Base-by-base conservation (phyloP, 2,113 vertebrate genomes). In the Morone chrysops region DNA sequence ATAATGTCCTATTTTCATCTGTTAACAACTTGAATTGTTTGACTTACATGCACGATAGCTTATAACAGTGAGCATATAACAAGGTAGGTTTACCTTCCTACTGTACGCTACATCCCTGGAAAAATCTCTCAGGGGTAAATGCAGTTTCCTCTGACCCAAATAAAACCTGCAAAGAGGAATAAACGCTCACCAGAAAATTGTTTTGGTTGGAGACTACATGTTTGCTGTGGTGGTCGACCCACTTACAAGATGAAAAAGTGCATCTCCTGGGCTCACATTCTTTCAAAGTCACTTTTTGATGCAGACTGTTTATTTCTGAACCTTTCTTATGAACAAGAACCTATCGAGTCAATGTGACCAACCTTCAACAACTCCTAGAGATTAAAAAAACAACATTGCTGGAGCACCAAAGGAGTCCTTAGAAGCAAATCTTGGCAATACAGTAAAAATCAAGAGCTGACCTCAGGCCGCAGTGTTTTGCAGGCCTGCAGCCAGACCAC, bases 401-500 rank as follows among this genome's bases (percentile, higher is more conserved):
- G 20, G 12, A 17, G 9, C 31, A 63, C 65, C 11, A 70, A 74
- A 25, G 50, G 22, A 57, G 70, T 76, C 17, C 38, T 75, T 81
- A 73, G 78, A 75, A 75, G 53, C 43, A 75, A 31, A 8, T 45
- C 68, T 54, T 75, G 65, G 67, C 13, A 9, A 43, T 67, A 25
- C 22, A 78, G 69, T 71, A 68, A 62, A 83, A 56, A 40, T 50
- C 22, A 63, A 61, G 56, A 31, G 70, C 50, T 71, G 73, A 70
- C 68, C 84, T 60, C 79, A 48, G 65, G 51, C 61, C 17, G 5
- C 63, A n/a, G 65, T 66, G 48, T 50, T 67, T 76, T 17, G 47
- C 59, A 77, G 56, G 20, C 60, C 66, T 75, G 60, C 38, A 71
- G 57, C 73, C 76, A 69, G 70, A 90, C 87, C 81, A 1, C 78